These are phyloP conservation scores for Trichechus manatus DNA, from an alignment of 2,113 vertebrate genomes.

Conservation along the genomic window DNA sequence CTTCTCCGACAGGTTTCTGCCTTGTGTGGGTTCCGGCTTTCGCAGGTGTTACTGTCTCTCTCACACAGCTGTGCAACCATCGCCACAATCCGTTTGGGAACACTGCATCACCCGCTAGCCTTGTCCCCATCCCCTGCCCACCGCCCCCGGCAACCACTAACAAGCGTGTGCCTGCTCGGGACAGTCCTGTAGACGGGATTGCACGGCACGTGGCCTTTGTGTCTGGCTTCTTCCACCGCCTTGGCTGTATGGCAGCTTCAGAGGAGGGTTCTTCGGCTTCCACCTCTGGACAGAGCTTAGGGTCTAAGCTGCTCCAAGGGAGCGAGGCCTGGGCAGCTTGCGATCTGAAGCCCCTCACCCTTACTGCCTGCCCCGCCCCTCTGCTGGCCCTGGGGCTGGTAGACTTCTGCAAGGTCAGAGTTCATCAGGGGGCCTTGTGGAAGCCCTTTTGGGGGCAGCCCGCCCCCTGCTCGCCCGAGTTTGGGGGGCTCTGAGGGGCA, in stretches of 20 bases:
- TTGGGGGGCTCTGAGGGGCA: not conserved
- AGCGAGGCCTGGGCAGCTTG: not conserved
- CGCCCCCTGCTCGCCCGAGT: fast-evolving
- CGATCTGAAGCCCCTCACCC: not conserved
- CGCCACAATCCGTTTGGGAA: not conserved
- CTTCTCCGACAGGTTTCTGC: not conserved
- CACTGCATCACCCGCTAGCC: not conserved
- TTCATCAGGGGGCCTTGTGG: not conserved
- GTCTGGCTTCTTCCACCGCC: not conserved
- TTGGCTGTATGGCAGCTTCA: not conserved
- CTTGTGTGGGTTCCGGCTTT: not conserved
- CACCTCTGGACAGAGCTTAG: not conserved
- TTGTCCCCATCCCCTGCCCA: fast-evolving
- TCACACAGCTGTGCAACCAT: fast-evolving
- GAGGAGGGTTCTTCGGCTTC: not conserved
- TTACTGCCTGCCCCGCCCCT: not conserved
- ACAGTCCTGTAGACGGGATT: fast-evolving
- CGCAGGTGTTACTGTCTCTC: too few species aligned
- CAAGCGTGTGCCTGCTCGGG: not conserved
- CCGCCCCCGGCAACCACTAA: fast-evolving
- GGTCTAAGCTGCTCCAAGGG: not conserved
- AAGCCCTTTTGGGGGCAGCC: too few species aligned
- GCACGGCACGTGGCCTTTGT: not conserved
- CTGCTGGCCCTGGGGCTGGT: not conserved
- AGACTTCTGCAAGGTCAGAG: not conserved